Evolutionary conservation across 2,888 invertebrate genomes (phyloP).

Genomic region (Drosophila antonietae): DNA sequence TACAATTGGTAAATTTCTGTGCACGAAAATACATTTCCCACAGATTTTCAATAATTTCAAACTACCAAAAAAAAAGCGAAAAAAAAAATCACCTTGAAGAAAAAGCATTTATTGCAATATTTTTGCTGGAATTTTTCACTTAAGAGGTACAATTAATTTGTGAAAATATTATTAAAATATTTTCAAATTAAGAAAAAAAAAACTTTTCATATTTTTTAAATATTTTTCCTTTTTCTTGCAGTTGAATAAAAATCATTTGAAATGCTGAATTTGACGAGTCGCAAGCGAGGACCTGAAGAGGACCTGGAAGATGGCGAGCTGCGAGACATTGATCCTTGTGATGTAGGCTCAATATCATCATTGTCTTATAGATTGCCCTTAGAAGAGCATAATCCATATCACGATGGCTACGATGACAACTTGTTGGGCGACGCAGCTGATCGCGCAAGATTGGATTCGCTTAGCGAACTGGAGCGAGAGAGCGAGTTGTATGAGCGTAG

Average conservation of each 20-base stretch:
- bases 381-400: not conserved
- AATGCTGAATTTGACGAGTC: not conserved
- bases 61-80: conserved; percentile 1
- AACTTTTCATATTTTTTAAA: not conserved
- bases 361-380: not conserved
- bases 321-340: not conserved
- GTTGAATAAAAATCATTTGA: not conserved
- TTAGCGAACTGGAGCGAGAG: conserved; percentile 39
- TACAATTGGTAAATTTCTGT: not conserved
- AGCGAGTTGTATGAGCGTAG: conserved; percentile 30
- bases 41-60: not conserved
- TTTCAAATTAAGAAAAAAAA: not conserved
- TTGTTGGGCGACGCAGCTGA: conserved; percentile 28
- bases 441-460: conserved; percentile 10
- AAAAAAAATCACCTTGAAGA: not conserved
- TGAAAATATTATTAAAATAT: not conserved
- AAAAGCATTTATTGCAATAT: no score
- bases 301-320: conserved; percentile 44
- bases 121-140: no score
- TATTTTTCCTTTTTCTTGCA: not conserved
- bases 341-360: not conserved
- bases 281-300: not conserved
- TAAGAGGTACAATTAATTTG: not conserved
- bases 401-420: conserved; percentile 37
- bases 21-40: not conserved